Conservation (phyloP, 1,140 invertebrate species). For the Rhyzopertha dominica region DNA sequence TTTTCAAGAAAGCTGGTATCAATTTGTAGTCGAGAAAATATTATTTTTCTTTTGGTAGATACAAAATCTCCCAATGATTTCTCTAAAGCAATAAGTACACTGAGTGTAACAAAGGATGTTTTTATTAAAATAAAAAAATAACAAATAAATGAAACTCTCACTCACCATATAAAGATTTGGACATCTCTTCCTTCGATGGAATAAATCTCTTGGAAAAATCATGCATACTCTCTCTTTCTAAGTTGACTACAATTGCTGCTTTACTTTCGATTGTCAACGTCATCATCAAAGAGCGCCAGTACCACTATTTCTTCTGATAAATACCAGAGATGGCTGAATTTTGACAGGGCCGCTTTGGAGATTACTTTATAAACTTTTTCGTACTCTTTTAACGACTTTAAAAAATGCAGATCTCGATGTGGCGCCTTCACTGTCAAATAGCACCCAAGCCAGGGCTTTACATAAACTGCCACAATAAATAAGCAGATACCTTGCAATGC, state of each 20-base stretch:
- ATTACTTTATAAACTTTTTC: constrained; percentile 7
- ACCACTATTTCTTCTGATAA: constrained; percentile 18
- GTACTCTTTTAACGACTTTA: no score
- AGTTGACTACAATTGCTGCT: constrained; percentile 18
- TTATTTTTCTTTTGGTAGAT: constrained; percentile 4
- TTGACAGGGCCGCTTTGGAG: constrained; percentile 11
- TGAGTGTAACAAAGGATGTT: not conserved
- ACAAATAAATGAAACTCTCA: no score
- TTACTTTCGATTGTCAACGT: constrained; percentile 19
- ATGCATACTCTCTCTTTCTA: no score
- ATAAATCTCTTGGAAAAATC: constrained; percentile 4
- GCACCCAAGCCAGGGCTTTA: no score
- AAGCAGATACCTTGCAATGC: constrained; percentile 22
- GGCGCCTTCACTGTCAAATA: no score
- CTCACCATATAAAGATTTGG: constrained; percentile 8
- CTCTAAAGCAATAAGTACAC: constrained; percentile 1
- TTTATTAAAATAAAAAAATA: not conserved
- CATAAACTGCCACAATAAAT: no score
- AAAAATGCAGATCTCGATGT: no score
- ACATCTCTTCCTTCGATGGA: constrained; percentile 7
- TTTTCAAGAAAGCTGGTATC: constrained; percentile 14
- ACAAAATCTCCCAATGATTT: constrained; percentile 3
- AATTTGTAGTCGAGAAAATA: constrained; percentile 7
- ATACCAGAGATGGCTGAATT: constrained; percentile 15
- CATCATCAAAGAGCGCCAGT: constrained; percentile 26